Base-by-base conservation (phyloP, 92 coral and sea anemone species). In the Nematostella vectensis region DNA sequence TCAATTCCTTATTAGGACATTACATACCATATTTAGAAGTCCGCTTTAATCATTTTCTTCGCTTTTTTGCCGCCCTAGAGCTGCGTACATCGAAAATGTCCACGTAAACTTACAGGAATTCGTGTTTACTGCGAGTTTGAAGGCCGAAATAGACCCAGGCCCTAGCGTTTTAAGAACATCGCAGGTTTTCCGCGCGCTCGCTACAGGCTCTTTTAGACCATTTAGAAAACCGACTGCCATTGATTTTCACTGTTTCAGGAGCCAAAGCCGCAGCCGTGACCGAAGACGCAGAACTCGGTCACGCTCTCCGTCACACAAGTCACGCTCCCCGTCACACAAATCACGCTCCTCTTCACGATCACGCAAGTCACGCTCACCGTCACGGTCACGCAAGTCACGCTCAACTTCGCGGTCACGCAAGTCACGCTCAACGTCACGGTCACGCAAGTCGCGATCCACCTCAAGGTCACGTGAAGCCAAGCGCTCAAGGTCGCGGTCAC, bases 381-480 rank as follows among this genome's bases (percentile, higher is more conserved):
- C 96, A n/a, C 87, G 82, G 54, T 55, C 85, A 21, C 63, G 53
- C 6, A 51, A 57, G 2, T 48, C 81, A 13, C 76, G 63, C 53
- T 77, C 79, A n/a, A 65, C 62, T 30, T 78, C 94, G 0, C 86
- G 76, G 4, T 83, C 94, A 17, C 73, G 84, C 16, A n/a, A 8
- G 16, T 85, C 94, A 39, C 61, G 73, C 26, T 83, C 95, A 22
- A 81, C 40, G 54, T 81, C 96, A n/a, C 87, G 82, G 54, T 55
- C 85, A 21, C 63, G 53, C 6, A 51, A 57, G 2, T 48, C 81
- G 11, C 76, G 63, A 47, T 77, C 79, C 18, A 65, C 62, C 28
- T 78, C 94, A 0, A 82, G 76, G 4, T 83, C 94, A 17, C 73
- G 84, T 13, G 17, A 8, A 13, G 25, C 12, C 12, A 31, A 1